Evolutionary conservation across 2,797 vertebrate species (phyloP).

Genomic region (Parauchenoglanis ngamensis): DNA sequence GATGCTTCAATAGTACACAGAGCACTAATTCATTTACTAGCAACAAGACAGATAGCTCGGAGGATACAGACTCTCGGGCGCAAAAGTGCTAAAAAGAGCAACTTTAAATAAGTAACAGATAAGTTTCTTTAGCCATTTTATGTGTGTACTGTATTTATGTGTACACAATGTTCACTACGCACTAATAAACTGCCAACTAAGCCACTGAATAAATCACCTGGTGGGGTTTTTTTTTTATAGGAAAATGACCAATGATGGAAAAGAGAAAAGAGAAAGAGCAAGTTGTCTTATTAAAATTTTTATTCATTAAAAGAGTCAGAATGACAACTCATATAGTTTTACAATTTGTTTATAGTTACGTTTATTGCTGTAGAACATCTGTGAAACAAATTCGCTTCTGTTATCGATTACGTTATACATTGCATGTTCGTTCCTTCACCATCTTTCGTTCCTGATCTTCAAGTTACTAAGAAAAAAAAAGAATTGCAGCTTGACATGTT

Average conservation of each 20-base stretch:
- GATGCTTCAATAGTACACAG: constrained; percentile 61
- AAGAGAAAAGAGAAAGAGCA: background rate
- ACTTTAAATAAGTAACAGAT: constrained; percentile 3
- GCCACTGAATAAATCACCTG: background rate
- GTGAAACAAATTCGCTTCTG: background rate
- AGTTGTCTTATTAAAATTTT: background rate
- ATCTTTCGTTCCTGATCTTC: background rate
- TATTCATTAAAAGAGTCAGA: background rate
- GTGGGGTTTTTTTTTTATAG: background rate
- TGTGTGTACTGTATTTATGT: background rate
- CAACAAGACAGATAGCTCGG: constrained; percentile 32
- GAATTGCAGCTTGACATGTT: background rate
- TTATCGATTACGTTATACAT: background rate
- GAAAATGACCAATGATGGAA: background rate
- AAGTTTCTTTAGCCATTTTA: background rate
- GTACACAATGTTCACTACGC: background rate
- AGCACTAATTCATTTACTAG: constrained; percentile 57
- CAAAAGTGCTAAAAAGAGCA: background rate
- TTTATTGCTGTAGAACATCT: background rate
- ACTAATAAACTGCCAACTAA: background rate
- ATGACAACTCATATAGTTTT: background rate
- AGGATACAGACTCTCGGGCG: background rate
- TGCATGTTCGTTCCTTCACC: no score
- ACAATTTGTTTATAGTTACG: background rate
- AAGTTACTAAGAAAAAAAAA: background rate